A percentile compares a stretch with the other conserved stretches of the same genome.
Evolutionary conservation across 2,888 invertebrate species (phyloP).

Genomic region (Bhutanitis thaidina): DNA sequence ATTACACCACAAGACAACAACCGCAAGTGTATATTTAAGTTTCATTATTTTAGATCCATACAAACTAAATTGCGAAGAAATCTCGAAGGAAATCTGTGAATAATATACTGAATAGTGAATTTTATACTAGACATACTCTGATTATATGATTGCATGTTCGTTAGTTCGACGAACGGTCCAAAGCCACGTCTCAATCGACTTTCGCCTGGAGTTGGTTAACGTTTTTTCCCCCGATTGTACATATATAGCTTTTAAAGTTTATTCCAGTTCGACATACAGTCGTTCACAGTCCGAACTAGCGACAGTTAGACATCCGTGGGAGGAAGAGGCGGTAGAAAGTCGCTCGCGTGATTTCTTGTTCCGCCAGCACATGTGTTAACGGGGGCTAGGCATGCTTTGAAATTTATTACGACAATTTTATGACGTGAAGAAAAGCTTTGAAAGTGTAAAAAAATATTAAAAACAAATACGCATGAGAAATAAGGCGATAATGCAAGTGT

Average conservation of each 20-base stretch:
- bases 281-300: neutral
- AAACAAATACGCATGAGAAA: too few relatives aligned
- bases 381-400: constrained; percentile 10
- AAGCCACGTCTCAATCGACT: constrained; percentile 7
- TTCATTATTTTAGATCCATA: too few relatives aligned
- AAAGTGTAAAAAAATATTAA: neutral
- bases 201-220: constrained; percentile 10
- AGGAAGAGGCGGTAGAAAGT: constrained; percentile 16
- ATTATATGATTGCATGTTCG: neutral
- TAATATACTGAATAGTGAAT: too few relatives aligned
- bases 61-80: too few relatives aligned
- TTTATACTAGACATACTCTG: too few relatives aligned
- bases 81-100: too few relatives aligned
- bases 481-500: too few relatives aligned
- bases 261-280: constrained; percentile 9
- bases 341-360: constrained; percentile 15
- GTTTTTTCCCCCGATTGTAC: constrained; percentile 8
- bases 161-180: neutral
- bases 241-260: constrained; percentile 1
- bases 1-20: too few relatives aligned
- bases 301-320: constrained; percentile 6
- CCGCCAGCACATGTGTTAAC: constrained; percentile 13
- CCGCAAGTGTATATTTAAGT: too few relatives aligned
- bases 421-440: neutral
- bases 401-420: constrained; percentile 10